Conservation (phyloP, 2,113 vertebrate genomes). For the Neoarius graeffei region DNA sequence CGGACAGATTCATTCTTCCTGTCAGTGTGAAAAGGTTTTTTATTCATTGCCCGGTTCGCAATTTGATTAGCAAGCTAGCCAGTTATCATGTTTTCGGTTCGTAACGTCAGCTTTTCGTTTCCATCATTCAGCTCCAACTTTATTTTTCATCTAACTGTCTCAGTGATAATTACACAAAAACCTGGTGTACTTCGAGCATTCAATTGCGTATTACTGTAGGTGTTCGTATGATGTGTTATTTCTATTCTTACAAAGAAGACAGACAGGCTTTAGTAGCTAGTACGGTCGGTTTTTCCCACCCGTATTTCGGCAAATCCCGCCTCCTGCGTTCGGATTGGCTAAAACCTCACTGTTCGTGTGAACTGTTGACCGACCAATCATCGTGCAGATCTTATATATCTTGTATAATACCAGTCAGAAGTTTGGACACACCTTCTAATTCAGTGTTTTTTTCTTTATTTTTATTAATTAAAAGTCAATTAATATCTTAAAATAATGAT, state of each 20-base stretch:
- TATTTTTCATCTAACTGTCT: not conserved
- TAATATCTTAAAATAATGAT: too few species aligned
- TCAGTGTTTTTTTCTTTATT: too few species aligned
- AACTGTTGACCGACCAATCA: not conserved
- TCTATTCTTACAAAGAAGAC: not conserved
- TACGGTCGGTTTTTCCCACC: not conserved
- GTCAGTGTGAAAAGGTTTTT: not conserved
- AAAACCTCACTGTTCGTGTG: not conserved
- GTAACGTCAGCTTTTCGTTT: constrained; percentile 25
- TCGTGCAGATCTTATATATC: not conserved
- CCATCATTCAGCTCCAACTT: not conserved
- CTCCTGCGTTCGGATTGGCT: not conserved
- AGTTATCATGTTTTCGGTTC: not conserved
- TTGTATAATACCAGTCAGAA: too few species aligned
- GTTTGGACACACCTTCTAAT: too few species aligned
- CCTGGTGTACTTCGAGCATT: not conserved
- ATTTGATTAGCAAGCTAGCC: not conserved
- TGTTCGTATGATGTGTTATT: not conserved
- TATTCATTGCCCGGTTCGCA: not conserved
- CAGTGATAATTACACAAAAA: not conserved
- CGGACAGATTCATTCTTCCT: not conserved
- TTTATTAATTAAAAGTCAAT: too few species aligned
- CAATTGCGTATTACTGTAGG: not conserved
- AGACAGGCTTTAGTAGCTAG: not conserved
- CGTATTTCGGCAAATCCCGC: not conserved